Percentiles rank a stretch among this genome's conserved stretches.
Evolutionary conservation across 2,113 vertebrate genomes (phyloP).

Genomic region (Polypterus bichir): DNA sequence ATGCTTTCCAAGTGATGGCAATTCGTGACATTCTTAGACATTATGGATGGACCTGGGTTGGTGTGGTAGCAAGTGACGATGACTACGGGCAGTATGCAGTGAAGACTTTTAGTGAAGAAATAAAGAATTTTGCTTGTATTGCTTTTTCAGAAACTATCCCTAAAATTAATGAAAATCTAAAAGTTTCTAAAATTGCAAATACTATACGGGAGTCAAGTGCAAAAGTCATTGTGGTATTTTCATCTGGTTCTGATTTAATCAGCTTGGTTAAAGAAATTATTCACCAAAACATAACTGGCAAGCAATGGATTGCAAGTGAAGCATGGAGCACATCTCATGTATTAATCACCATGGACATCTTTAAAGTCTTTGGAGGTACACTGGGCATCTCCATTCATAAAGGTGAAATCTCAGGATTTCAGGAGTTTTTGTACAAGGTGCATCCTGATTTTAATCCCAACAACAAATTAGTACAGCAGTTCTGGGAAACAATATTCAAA

Average conservation of each 20-base stretch:
- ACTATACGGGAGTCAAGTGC: constrained; percentile 8
- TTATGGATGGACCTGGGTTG: constrained; percentile 56
- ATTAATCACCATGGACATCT: not conserved
- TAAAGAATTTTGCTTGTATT: constrained; percentile 27
- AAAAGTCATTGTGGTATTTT: constrained; percentile 6
- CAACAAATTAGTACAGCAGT: constrained; percentile 6
- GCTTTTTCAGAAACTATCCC: constrained; percentile 5
- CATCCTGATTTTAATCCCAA: not conserved
- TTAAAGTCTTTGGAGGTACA: not conserved
- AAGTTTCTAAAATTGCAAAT: constrained; percentile 3
- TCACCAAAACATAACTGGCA: constrained; percentile 10
- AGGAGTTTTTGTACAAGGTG: constrained; percentile 10
- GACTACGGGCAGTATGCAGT: constrained; percentile 52
- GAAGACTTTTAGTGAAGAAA: constrained; percentile 34
- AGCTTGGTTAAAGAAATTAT: constrained; percentile 9
- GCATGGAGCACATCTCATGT: not conserved
- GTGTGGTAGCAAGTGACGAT: constrained; percentile 41
- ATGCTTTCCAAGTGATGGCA: not conserved
- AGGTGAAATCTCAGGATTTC: constrained; percentile 13
- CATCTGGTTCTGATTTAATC: not conserved
- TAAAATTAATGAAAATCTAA: constrained; percentile 1
- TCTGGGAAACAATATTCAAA: constrained; percentile 16
- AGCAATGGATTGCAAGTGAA: constrained; percentile 5
- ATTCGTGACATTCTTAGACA: constrained; percentile 40
- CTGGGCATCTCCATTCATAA: constrained; percentile 6